Percentiles rank a stretch among this genome's conserved stretches.
Evolutionary conservation across 2,888 invertebrate species (phyloP).

Genomic region (Myopa testacea): DNA sequence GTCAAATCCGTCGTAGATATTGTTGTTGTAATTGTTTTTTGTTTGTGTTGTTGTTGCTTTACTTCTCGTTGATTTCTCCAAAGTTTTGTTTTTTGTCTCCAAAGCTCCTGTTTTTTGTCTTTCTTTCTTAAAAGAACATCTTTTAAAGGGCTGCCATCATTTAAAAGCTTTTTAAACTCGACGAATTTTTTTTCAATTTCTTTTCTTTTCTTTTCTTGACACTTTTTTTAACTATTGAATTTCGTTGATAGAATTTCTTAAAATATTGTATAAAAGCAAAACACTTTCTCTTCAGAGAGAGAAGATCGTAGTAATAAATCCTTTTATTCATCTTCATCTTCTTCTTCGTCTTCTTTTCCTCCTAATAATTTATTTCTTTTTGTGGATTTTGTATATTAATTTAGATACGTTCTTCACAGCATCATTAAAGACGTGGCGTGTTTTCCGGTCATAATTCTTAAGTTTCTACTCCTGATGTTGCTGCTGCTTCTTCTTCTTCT

Average conservation of each 20-base stretch:
- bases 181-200: no score
- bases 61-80: background rate
- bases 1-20: background rate
- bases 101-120: background rate
- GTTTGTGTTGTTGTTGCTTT: background rate
- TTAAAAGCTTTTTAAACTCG: no score
- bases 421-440: slow-evolving; percentile 53
- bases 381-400: background rate
- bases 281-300: no score
- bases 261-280: no score
- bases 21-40: background rate
- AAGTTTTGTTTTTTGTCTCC: background rate
- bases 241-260: no score
- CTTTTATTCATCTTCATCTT: background rate
- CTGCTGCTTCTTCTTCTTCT: slow-evolving; percentile 1
- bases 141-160: background rate
- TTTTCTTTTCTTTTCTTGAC: background rate
- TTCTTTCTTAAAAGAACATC: background rate
- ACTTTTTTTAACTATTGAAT: background rate
- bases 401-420: background rate
- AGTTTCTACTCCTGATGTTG: background rate
- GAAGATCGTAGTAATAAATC: no score
- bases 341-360: background rate
- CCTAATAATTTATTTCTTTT: background rate
- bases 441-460: slow-evolving; percentile 61